These are phyloP conservation scores for Psammodynastes pulverulentus DNA, from an alignment of 2,113 vertebrate genomes.

Conservation along the genomic window DNA sequence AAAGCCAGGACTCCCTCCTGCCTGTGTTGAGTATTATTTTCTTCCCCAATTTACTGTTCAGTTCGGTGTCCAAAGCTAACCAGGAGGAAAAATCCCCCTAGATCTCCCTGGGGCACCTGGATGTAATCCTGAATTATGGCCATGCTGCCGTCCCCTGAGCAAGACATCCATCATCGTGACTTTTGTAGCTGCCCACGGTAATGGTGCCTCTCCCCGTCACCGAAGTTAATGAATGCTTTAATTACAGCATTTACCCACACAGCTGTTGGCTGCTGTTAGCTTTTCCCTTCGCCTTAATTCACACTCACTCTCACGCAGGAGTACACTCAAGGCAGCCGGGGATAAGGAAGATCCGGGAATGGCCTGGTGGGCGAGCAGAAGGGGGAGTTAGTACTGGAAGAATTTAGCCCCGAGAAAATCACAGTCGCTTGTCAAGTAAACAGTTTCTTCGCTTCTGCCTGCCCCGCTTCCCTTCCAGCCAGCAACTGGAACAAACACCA, in stretches of 20 bases:
- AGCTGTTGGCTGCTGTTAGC: slow-evolving; percentile 17
- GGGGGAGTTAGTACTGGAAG: neutral
- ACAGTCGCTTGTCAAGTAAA: neutral
- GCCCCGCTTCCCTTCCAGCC: neutral
- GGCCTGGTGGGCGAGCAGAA: neutral
- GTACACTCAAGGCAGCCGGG: neutral
- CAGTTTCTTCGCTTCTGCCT: neutral
- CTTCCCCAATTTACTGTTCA: neutral
- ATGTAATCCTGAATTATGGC: rapidly evolving
- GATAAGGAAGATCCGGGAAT: neutral
- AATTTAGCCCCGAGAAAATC: neutral
- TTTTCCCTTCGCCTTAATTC: rapidly evolving
- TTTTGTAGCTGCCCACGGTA: slow-evolving; percentile 1
- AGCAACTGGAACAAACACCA: neutral
- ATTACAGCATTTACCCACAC: slow-evolving; percentile 42
- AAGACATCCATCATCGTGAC: neutral
- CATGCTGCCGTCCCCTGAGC: neutral
- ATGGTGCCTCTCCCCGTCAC: slow-evolving; percentile 1
- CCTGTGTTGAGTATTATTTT: neutral
- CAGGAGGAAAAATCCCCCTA: neutral
- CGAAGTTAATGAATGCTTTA: slow-evolving; percentile 44
- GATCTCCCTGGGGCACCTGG: neutral
- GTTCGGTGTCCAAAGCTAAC: neutral
- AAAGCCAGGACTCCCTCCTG: neutral
- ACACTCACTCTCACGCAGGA: rapidly evolving